Evolutionary conservation across 2,888 invertebrate species (phyloP), one percentile per base, ranked within the genome.

Genomic region (Blastobasis adustella): DNA sequence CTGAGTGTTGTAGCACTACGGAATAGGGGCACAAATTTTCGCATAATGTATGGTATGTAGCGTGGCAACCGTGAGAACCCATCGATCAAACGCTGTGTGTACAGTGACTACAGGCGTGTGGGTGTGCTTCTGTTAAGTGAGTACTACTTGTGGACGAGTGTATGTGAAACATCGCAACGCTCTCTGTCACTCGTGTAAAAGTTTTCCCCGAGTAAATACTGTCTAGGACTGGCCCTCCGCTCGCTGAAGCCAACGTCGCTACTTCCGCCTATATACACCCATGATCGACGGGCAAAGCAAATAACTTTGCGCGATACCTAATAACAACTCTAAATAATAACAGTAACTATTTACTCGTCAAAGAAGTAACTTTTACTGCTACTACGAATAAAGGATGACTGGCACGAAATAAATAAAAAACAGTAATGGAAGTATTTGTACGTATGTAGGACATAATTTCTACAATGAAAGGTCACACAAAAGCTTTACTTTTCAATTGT

Each of bases 21-120:
- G 37, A 42, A 10, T 5, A n/a, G 43, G 6, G 9, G 37, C 52
- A 61, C 60, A 65, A 67, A 62, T 69, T 71, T 65, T 68, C 51
- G 54, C 54, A 66, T 69, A 40, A 40, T 23, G 40, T 40, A 69
- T 73, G 73, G 23, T 23, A 79, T 73, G 68, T 76, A 75, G 75
- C 73, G 69, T 62, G 65, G 73, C 65, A 73, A 78, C 72, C 70
- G 69, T 70, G 67, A 58, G 63, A 72, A 69, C 71, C 74, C 79
- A 82, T 83, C 80, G 79, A 83, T 83, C 83, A 82, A 78, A 76
- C 69, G 61, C 55, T 56, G 65, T 68, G 63, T 62, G 61, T 59
- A 61, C 62, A 65, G 53, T 23, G 23, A 23, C 23, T 23, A 23
- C 23, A 23, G 23, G 23, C 23, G 23, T 23, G 23, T 23, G 23